Base-by-base conservation (phyloP, 1,140 invertebrate species). In the Cryptotermes secundus region DNA sequence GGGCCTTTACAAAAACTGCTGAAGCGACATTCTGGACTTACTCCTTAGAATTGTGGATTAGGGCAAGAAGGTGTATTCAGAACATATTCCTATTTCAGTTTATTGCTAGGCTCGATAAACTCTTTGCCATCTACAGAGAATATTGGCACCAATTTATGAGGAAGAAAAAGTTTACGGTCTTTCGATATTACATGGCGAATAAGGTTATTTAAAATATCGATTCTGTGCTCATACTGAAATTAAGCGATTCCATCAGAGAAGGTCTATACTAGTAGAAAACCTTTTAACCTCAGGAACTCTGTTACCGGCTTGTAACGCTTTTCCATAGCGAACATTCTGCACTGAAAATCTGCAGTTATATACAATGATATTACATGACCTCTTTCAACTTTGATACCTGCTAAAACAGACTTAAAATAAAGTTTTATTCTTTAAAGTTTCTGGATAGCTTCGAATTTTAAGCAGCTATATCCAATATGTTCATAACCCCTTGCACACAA, bases 161-260 rank as follows among this genome's bases (percentile, higher is more conserved):
- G 0, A 72, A 12, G 4, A 31, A 31, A n/a, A 72, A 72, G 26
- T 72, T 72, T 31, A 72, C n/a, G 3, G 6, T 31, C 26, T 14
- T 26, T 31, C 59, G 19, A 10, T 31, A 72, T 26, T 72, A 31
- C 26, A 72, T 72, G 59, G 26, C 31, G 59, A 72, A 72, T 72
- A 31, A n/a, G 2, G n/a, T 72, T 72, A 72, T 72, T 59, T 72
- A 72, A n/a, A 72, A 72, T 72, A n/a, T 72, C n/a, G 59, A 72
- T 72, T 72, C 16, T 14, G 9, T 72, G n/a, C n/a, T 72, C 59
- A 72, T n/a, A n/a, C 9, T 31, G 19, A 72, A 72, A 72, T 72
- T 31, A 72, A 72, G 1, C 59, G 26, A 7, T 72, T 72, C n/a
- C 1, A n/a, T 31, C 7, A 31, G 59, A 72, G 59, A 65, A 26